These are phyloP conservation scores for Thyatira batis DNA, from an alignment of 2,888 invertebrate genomes.

Conservation along the genomic window DNA sequence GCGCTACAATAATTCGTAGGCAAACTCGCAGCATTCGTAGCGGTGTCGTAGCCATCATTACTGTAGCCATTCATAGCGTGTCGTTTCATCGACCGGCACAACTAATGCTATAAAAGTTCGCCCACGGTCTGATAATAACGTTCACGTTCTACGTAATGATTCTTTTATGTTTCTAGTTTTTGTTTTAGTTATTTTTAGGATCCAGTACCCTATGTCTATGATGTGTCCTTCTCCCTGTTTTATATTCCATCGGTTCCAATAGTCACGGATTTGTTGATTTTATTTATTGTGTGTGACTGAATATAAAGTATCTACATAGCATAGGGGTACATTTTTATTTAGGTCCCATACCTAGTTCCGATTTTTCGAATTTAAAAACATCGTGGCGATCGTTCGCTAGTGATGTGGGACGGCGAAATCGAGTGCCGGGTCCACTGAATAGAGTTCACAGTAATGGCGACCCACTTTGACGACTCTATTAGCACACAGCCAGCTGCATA, in stretches of 20 bases:
- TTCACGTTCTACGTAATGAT: neutral
- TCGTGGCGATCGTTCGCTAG: slow-evolving; percentile 2
- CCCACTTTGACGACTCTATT: slow-evolving; percentile 50
- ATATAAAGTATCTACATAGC: neutral
- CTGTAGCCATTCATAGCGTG: neutral
- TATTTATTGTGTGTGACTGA: too few relatives aligned
- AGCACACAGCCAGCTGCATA: slow-evolving; percentile 46
- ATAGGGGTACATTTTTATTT: neutral
- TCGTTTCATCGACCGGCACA: neutral
- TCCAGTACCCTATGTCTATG: too few relatives aligned
- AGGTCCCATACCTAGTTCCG: neutral
- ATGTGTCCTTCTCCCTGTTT: too few relatives aligned
- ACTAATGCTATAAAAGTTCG: neutral
- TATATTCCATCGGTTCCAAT: too few relatives aligned
- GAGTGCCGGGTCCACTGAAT: slow-evolving; percentile 37
- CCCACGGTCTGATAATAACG: neutral
- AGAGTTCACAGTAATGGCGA: slow-evolving; percentile 34
- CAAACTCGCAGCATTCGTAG: neutral
- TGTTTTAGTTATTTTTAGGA: neutral
- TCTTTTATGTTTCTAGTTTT: neutral
- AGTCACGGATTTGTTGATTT: too few relatives aligned
- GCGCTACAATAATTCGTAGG: neutral
- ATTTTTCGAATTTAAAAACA: neutral
- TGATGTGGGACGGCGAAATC: slow-evolving; percentile 19
- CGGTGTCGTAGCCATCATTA: neutral